A percentile compares a stretch with the other conserved stretches of the same genome.
Evolutionary conservation across 2,113 vertebrate species (phyloP).

Genomic region (Poeciliopsis occidentalis): DNA sequence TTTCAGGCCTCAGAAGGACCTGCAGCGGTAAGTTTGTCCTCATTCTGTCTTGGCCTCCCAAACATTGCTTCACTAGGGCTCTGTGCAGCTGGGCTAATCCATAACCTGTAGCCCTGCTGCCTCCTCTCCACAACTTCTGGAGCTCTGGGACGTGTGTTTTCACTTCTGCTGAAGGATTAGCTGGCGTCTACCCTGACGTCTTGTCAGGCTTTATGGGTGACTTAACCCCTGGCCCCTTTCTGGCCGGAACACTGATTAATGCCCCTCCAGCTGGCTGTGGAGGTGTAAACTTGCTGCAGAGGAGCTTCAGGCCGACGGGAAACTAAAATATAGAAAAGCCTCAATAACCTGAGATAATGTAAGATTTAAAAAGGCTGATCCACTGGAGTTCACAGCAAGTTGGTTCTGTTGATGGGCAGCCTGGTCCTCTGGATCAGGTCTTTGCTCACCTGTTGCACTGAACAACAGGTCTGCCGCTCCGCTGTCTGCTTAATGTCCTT

Average conservation of each 20-base stretch:
- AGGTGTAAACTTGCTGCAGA: neutral
- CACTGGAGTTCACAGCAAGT: neutral
- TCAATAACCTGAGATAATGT: neutral
- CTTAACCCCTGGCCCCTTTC: neutral
- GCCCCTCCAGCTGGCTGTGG: neutral
- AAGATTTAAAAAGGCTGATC: neutral
- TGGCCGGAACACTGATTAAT: neutral
- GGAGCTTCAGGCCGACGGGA: neutral
- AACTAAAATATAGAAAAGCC: neutral
- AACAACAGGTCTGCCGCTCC: conserved; percentile 24
- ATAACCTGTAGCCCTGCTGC: neutral
- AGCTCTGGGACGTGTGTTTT: neutral
- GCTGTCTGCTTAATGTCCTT: conserved; percentile 51
- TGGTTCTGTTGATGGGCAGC: neutral
- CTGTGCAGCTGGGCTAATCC: neutral
- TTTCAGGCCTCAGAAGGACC: conserved; percentile 81
- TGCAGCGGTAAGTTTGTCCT: conserved; percentile 74
- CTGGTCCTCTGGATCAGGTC: neutral
- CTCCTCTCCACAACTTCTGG: neutral
- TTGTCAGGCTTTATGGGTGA: neutral
- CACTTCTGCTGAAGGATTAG: neutral
- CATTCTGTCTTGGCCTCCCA: neutral
- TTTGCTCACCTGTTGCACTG: conserved; percentile 24
- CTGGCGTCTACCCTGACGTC: neutral
- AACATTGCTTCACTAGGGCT: neutral